Evolutionary conservation across 1,140 invertebrate species (phyloP), one percentile per base, ranked within the genome.

Genomic region (Apis laboriosa): DNA sequence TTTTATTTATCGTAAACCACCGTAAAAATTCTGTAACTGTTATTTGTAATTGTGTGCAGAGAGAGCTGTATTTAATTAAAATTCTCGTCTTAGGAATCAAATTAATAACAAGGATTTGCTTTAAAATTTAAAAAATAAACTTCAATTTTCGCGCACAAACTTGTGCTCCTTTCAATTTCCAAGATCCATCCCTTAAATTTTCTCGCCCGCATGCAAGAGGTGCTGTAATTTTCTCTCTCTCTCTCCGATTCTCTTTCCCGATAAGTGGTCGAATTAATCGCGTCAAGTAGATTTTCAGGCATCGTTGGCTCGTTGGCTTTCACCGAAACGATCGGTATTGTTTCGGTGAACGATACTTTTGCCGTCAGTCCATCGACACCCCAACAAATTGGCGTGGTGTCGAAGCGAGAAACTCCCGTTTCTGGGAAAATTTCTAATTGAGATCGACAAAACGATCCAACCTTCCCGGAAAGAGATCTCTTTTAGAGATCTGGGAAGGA

Each of bases 261-360:
- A 49, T 60, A 70, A 70, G 55, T 43, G 53, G 64, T 49, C 63
- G 64, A 77, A 77, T 77, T 77, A 77, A 78, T 78, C 53, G 53
- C 55, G 66, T 58, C 55, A 24, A 60, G 49, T 70, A 60, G 64
- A 68, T 78, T 78, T 51, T n/a, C 64, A 56, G 21, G 55, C 77
- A 15, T 68, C 43, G 60, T 28, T 67, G 63, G 24, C 53, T n/a
- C 63, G 43, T 34, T 34, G 34, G 2, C 63, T 56, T 77, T 77
- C 76, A 34, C 28, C 51, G 24, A 43, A 43, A 17, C 63, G 63
- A 77, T 77, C 75, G 61, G n/a, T 51, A 75, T 75, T 63, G 72
- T 63, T n/a, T 49, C 72, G 56, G 34, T 7, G 1, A 75, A 28
- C 72, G 72, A 60, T 75, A 56, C 58, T 61, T 75, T 24, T 24